These are phyloP conservation scores for Patiria pectinifera DNA, from an alignment of 53 echinoderm and acorn worm species.

Conservation along the genomic window DNA sequence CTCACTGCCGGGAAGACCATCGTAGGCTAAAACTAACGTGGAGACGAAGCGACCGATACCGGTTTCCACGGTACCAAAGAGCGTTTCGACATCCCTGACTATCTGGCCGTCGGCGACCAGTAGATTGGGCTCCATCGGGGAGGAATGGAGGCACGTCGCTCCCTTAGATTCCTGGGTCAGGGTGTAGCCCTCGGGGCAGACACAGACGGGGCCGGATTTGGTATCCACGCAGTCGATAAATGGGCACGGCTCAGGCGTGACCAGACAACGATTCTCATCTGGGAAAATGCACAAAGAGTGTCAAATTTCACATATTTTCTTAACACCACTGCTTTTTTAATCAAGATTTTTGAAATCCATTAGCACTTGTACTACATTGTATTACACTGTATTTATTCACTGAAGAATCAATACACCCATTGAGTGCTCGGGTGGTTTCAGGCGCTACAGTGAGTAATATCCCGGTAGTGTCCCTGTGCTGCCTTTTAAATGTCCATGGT, in stretches of 20 bases:
- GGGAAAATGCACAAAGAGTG: background rate
- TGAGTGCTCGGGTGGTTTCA: too few species aligned
- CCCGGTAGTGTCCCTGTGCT: too few species aligned
- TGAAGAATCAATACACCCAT: too few species aligned
- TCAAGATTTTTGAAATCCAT: too few species aligned
- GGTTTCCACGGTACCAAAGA: background rate
- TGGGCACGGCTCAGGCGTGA: constrained; percentile 30
- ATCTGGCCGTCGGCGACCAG: constrained; percentile 22
- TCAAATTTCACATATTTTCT: too few species aligned
- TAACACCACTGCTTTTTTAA: too few species aligned
- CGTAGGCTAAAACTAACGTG: constrained; percentile 15
- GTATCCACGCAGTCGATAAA: constrained; percentile 17
- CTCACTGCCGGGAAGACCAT: constrained; percentile 16
- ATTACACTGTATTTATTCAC: too few species aligned
- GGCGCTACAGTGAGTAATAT: too few species aligned
- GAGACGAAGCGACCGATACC: background rate
- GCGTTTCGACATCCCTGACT: background rate
- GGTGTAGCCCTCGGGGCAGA: constrained; percentile 10
- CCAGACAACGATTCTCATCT: constrained; percentile 18
- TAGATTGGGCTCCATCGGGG: constrained; percentile 3
- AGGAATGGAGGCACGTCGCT: constrained; percentile 13
- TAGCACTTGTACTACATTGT: too few species aligned
- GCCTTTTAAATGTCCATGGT: too few species aligned
- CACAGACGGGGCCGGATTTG: background rate
- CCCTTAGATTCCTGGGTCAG: constrained; percentile 12